phyloP scores from a whole-genome alignment of 2,888 invertebrate genomes.

The Seira sanloemensis region DNA sequence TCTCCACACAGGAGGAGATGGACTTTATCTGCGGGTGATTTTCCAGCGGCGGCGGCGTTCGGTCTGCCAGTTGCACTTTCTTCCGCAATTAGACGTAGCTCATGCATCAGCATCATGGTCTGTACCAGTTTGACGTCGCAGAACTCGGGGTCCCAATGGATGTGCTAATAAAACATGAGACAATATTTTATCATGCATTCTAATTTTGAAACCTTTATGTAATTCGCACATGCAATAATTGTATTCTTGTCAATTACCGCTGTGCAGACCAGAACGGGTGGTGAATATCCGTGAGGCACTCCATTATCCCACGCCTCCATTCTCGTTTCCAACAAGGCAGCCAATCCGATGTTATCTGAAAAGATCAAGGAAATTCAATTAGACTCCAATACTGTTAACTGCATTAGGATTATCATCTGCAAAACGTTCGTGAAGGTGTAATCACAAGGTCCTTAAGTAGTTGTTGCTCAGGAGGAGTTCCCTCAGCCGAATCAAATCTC shows the following conservation, averaged over 20 bases:
- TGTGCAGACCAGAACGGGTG: slow-evolving; percentile 92
- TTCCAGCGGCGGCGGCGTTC: slow-evolving; percentile 73
- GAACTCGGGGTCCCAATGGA: slow-evolving; percentile 99
- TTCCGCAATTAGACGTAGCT: slow-evolving; percentile 91
- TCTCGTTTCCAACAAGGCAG: slow-evolving; percentile 95
- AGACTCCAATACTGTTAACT: too few species aligned
- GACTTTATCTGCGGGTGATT: slow-evolving; percentile 80
- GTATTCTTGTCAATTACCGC: slow-evolving; percentile 80
- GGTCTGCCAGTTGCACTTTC: slow-evolving; percentile 78
- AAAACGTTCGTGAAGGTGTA: too few species aligned
- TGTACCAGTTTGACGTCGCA: slow-evolving; percentile 99
- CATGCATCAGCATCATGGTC: slow-evolving; percentile 98
- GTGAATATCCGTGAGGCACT: slow-evolving; percentile 80
- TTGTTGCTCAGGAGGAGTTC: slow-evolving; percentile 97
- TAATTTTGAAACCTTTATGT: too few species aligned
- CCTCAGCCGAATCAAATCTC: slow-evolving; percentile 96
- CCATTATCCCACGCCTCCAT: slow-evolving; percentile 96
- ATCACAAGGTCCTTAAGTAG: slow-evolving; percentile 90
- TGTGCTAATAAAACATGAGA: slow-evolving; percentile 86
- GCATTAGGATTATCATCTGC: too few species aligned
- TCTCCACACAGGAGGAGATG: slow-evolving; percentile 97
- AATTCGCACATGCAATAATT: too few species aligned
- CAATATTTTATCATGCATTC: background rate
- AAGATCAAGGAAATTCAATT: too few species aligned
- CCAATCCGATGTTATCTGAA: slow-evolving; percentile 95